Evolutionary conservation across 2,113 vertebrate genomes (phyloP).

Genomic region (Crotophaga sulcirostris): DNA sequence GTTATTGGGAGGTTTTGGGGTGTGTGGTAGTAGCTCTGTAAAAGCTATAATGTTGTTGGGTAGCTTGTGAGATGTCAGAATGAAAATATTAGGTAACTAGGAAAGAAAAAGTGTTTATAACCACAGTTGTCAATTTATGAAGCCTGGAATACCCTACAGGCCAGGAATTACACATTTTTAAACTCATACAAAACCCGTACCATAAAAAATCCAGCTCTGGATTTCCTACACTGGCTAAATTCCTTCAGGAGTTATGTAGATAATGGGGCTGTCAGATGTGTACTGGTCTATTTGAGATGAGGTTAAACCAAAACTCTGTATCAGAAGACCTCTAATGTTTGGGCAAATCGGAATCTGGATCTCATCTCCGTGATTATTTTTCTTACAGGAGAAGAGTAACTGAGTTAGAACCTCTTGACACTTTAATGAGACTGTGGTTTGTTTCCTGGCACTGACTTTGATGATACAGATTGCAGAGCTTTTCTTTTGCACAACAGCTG

Average conservation of each 20-base stretch:
- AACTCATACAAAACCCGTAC: background rate
- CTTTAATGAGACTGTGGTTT: slow-evolving; percentile 47
- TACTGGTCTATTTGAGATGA: background rate
- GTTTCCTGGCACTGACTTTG: slow-evolving; percentile 55
- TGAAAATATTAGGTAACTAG: slow-evolving; percentile 22
- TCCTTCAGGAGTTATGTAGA: background rate
- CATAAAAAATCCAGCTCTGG: background rate
- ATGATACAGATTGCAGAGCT: slow-evolving; percentile 39
- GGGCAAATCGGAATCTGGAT: background rate
- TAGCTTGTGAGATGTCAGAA: background rate
- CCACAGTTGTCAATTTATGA: background rate
- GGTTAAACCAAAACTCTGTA: background rate
- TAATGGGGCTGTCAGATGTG: background rate
- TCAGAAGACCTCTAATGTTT: background rate
- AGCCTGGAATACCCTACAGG: background rate
- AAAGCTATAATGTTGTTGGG: background rate
- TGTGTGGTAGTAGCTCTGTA: background rate
- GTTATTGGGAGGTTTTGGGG: background rate
- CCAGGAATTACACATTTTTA: background rate
- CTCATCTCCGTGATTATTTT: background rate
- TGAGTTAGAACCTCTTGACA: slow-evolving; percentile 30
- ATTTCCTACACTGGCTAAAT: background rate
- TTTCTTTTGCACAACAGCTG: slow-evolving; percentile 31
- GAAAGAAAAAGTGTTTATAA: slow-evolving; percentile 25
- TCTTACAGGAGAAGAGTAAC: background rate